Conservation (phyloP, 2,888 invertebrate species). For the Lasioglossum villosulum region DNA sequence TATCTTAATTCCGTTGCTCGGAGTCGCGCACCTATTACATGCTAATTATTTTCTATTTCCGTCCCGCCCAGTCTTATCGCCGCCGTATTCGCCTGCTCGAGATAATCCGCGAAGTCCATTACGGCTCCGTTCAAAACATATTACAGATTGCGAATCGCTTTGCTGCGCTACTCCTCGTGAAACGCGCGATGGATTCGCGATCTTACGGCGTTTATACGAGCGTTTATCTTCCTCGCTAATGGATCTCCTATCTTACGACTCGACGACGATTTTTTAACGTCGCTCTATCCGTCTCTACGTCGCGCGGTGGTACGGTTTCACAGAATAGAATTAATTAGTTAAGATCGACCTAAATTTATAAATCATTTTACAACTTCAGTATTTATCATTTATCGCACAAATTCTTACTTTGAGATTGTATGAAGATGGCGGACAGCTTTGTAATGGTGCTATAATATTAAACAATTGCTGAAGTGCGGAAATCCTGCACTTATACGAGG, state of each 20-base stretch:
- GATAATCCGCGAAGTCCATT: constrained; percentile 6
- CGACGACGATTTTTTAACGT: not conserved
- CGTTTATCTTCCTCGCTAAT: not conserved
- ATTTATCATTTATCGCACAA: too few relatives aligned
- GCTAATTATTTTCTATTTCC: constrained; percentile 4
- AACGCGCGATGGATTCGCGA: not conserved
- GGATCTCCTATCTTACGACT: not conserved
- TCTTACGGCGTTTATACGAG: not conserved
- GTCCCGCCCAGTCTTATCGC: not conserved
- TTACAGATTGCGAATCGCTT: not conserved
- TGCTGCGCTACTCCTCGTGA: not conserved
- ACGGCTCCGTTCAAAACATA: not conserved
- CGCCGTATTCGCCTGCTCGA: not conserved
- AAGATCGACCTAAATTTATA: not conserved
- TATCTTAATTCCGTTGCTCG: not conserved
- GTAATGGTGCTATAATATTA: too few relatives aligned
- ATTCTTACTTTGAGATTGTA: too few relatives aligned
- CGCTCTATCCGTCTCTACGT: not conserved
- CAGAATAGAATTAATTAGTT: not conserved
- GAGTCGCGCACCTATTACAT: not conserved
- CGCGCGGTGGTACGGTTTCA: not conserved
- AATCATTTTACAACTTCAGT: not conserved
- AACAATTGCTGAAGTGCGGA: too few relatives aligned
- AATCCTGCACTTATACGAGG: too few relatives aligned
- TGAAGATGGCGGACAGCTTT: too few relatives aligned